A percentile compares a stretch with the other conserved stretches of the same genome.
Evolutionary conservation across 2,888 invertebrate genomes (phyloP).

Genomic region (Cecidostiba fungosa): DNA sequence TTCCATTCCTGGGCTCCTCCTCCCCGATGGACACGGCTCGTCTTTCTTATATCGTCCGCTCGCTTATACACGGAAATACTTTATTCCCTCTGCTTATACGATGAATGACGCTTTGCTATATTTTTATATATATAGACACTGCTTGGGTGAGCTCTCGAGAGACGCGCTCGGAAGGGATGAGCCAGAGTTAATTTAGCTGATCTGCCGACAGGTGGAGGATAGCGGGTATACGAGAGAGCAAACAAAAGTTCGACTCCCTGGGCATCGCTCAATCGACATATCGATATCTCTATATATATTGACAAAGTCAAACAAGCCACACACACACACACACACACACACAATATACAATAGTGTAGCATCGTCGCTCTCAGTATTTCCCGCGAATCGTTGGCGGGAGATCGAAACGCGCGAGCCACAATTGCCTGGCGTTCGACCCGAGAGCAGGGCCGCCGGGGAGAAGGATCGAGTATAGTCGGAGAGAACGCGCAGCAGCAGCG

Average conservation of each 20-base stretch:
- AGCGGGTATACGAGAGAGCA: background rate
- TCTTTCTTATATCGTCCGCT: background rate
- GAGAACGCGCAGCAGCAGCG: background rate
- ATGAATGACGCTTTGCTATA: conserved; percentile 18
- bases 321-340: conserved; percentile 31
- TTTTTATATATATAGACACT: too few species aligned
- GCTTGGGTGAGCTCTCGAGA: background rate
- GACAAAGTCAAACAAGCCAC: conserved; percentile 52
- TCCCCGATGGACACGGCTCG: background rate
- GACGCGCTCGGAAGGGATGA: background rate
- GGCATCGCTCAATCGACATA: conserved; percentile 23
- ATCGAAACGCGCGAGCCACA: conserved; percentile 47
- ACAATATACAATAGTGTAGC: background rate
- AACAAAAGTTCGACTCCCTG: conserved; percentile 48
- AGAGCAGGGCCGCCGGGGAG: conserved; percentile 23
- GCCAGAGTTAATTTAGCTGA: conserved; percentile 40
- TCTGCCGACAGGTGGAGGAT: conserved; percentile 18
- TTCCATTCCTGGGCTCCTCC: background rate
- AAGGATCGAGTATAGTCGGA: background rate
- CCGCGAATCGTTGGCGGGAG: background rate
- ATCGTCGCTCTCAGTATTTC: conserved; percentile 1
- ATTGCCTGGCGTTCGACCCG: conserved; percentile 30
- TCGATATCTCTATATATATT: conserved; percentile 40
- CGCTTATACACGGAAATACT: conserved; percentile 22
- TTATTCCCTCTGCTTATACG: background rate